Base-by-base conservation (phyloP, 2,888 invertebrate species). In the Choristoneura rosaceana region DNA sequence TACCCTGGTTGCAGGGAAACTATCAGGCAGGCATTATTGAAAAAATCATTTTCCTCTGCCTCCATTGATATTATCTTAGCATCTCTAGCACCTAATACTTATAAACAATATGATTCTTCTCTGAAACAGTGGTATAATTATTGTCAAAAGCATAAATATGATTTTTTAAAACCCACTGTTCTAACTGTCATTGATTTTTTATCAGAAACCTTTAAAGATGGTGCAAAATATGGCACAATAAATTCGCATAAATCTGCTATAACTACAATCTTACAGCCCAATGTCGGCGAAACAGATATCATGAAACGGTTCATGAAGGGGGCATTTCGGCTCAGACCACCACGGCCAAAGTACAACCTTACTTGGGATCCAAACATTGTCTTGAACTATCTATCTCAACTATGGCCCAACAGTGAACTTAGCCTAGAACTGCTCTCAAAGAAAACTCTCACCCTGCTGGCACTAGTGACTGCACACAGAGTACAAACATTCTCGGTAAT, bases 1-100 rank as follows among this genome's bases (percentile, higher is more conserved):
- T 38, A 38, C 60, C n/a, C 60, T 38, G 38, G 60, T 60, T 60
- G 38, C 60, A 34, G 55, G 25, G 17, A 17, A 25, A 55, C 14
- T 55, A 9, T 55, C 55, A 17, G 25, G 55, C 17, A 17, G 25
- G 55, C 55, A 25, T 15, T 55, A 50, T 50, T 50, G 15, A 50
- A 50, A 15, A 50, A 50, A 15, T n/a, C 50, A 50, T 50, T 15
- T n/a, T 50, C 50, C 7, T 50, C 50, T 15, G 15, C 3, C n/a
- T 3, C 50, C 5, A 15, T 50, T 15, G 50, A 50, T 4, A 50
- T 50, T 12, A 50, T 50, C 0, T 7, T 50, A 50, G n/a, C 50
- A 4, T 50, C 50, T 2, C 15, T 50, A 50, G n/a, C 50, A 4
- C n/a, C 4, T 12, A 50, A n/a, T 50, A 50, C 50, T 1, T 50